Evolutionary conservation across 2,888 invertebrate species (phyloP), one percentile per base, ranked within the genome.

Genomic region (Pollenia amentaria): DNA sequence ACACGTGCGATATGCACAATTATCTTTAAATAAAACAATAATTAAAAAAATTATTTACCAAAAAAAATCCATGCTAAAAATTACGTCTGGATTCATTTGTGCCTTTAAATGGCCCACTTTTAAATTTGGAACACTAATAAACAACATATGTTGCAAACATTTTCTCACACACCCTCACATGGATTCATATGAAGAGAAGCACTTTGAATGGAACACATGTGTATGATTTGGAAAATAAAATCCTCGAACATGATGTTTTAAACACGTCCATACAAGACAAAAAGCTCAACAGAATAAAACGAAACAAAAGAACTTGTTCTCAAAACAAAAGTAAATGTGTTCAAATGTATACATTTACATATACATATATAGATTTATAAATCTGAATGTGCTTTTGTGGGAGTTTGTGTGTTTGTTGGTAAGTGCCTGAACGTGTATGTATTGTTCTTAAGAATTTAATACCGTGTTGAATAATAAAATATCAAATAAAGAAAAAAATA

Each of bases 391-490:
- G 48, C 7, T 38, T 40, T 44, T 44, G 38, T 51, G 53, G 29
- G 3, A 53, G 16, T 44, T 6, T 21, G 44, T 16, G 44, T n/a
- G 14, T n/a, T 3, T 29, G 29, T 29, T 0, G 6, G 29, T 29
- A 29, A 29, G 29, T 29, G 29, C 29, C 6, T 29, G 29, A 29
- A 29, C 29, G 29, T 29, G 44, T 16, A 29, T 53, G 53, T 21
- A 38, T 21, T 42, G n/a, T 12, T 55, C 12, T 77, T 57, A 29
- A n/a, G 38, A 55, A 55, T 46, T 53, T 77, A 46, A 46, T 44
- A 67, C 14, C 44, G 44, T 77, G 67, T 46, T 67, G 77, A 77
- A 67, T 77, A 77, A 67, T 67, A 77, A 77, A 67, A 67, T 51
- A 44, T 67, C 12, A 65, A 44, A 44, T 44, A 57, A 46, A 75